These are phyloP conservation scores for Platycercus adscitus DNA, from an alignment of 2,113 vertebrate genomes.

Conservation along the genomic window DNA sequence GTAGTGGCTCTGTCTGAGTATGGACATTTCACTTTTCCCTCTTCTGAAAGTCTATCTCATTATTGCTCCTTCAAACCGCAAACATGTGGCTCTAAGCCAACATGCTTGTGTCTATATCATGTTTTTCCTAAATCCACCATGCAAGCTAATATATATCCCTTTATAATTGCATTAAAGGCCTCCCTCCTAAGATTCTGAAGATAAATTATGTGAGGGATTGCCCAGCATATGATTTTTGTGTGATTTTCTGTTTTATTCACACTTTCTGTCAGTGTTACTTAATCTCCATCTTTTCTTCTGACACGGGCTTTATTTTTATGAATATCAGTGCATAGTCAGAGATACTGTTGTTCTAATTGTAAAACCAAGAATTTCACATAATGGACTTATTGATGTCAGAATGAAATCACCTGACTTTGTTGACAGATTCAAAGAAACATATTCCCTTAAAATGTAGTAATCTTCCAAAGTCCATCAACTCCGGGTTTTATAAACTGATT, in stretches of 20 bases:
- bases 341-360: not conserved
- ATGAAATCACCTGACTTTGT: not conserved
- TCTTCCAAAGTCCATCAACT: not conserved
- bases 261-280: not conserved
- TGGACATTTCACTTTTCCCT: not conserved
- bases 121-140: not conserved
- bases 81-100: not conserved
- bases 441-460: not conserved
- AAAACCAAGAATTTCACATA: not conserved
- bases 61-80: not conserved
- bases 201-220: not conserved
- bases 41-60: not conserved
- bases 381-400: not conserved
- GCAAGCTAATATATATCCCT: not conserved
- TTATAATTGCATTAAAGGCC: not conserved
- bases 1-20: not conserved
- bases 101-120: not conserved
- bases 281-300: not conserved
- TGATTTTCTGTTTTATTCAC: not conserved
- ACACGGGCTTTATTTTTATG: not conserved
- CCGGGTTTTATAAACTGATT: not conserved
- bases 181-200: not conserved
- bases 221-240: not conserved
- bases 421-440: not conserved
- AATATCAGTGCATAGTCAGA: not conserved